Base-by-base conservation (phyloP, 64 coral and sea anemone genomes). In the Pocillopora verrucosa region DNA sequence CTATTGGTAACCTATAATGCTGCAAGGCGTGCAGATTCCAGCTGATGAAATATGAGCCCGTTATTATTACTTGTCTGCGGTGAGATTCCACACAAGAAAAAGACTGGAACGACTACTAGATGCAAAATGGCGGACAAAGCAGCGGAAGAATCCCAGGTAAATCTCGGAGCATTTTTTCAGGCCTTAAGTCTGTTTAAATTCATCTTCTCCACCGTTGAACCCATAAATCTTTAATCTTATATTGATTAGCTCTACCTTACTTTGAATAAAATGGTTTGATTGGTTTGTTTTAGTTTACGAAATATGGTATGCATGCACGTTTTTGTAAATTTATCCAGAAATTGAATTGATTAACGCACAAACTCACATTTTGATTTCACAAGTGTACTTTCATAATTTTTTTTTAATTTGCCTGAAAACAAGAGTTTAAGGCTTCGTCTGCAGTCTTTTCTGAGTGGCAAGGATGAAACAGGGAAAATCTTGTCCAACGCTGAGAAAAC, bases 401-500 rank as follows among this genome's bases (percentile, higher is more conserved):
- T 22, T 15, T 85, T 85, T 2, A 17, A 16, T 72, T 67, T 67
- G 9, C 30, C 14, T 51, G 14, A 26, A 79, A 79, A 58, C 12
- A 22, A 93, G 92, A 83, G 89, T 74, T 74, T 93, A 68, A 89
- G 76, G 79, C 41, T 82, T 36, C 88, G 88, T 16, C 72, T 93
- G 59, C 60, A 93, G 79, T 84, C 83, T 36, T 93, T 93, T 83
- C 78, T 93, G 59, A 84, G 87, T 61, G 80, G 87, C 20, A 77
- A 74, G 35, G 87, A 92, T 74, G 62, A 81, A 65, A 80, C 85
- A 41, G 73, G 85, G 0, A 58, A 76, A 36, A 75, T 65, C 1
- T 61, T 91, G 60, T 92, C 85, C 16, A 92, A 41, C 75, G 86
- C 93, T 12, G 93, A 98, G 34, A 93, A 90, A 60, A 90, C 92